Evolutionary conservation across 2,113 vertebrate genomes (phyloP), one percentile per base, ranked within the genome.

Genomic region (Cepphus grylle): DNA sequence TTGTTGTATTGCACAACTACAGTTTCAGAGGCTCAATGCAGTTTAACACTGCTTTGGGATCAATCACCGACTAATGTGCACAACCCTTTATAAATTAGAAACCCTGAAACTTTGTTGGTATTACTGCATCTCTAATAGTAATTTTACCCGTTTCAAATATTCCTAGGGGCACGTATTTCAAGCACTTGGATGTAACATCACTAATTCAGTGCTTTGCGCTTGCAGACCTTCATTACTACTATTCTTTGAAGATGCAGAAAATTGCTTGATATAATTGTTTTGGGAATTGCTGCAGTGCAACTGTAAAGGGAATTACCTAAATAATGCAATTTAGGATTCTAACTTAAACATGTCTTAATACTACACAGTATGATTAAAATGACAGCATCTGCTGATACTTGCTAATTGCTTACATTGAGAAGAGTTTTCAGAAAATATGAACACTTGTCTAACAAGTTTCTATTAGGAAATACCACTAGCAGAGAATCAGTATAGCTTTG

Each of bases 261-360:
- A 94, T 16, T 78, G 32, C 61, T 93, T 67, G 73, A 78, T 56
- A 2, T 53, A 88, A 93, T 21, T 88, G 47, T 74, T 92, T 52
- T 7, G 80, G 90, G 88, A 95, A 90, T 78, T 88, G 77, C 65
- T 67, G 29, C 65, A 91, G 43, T 84, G 80, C 20, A 8, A 87
- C 61, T 86, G 19, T 45, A 94, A 73, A 92, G 83, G 42, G 72
- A 90, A 95, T 86, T 91, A 67, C 17, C n/a, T 82, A 86, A 94
- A 90, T 80, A 93, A 92, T 67, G 47, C 43, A 74, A 50, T 88
- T 86, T 78, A 86, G 42, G 66, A 80, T 94, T 94, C 87, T 85
- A 88, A 93, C 94, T 95, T 59, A 91, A 88, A 79, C 65, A 93
- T 42, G 79, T 69, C 19, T 76, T 65, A 80, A 63, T 66, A 62